Evolutionary conservation across 2,888 invertebrate genomes (phyloP).

Genomic region (Dryococelus australis): DNA sequence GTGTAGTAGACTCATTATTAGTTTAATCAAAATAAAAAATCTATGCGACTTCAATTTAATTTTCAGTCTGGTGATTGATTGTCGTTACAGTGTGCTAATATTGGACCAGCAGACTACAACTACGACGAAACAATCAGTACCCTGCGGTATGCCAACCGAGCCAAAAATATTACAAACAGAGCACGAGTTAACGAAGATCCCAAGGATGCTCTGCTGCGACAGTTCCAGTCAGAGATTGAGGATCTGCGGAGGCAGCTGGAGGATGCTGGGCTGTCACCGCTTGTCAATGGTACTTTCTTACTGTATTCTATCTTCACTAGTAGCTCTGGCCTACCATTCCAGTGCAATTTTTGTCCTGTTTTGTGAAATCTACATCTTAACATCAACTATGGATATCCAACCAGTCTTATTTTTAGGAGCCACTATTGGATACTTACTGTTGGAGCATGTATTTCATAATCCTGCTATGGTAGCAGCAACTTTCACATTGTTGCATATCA

Average conservation of each 20-base stretch:
- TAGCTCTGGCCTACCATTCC: no score
- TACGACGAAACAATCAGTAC: slow-evolving; percentile 98
- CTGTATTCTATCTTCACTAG: no score
- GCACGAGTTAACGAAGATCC: slow-evolving; percentile 97
- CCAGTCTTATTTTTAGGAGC: no score
- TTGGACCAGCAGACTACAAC: slow-evolving; percentile 96
- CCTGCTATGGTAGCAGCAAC: no score
- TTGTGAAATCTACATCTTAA: no score
- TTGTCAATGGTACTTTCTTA: background rate
- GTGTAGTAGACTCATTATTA: no score
- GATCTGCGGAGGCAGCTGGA: slow-evolving; percentile 86
- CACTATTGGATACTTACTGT: no score
- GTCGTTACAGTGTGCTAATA: slow-evolving; percentile 82
- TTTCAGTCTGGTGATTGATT: background rate
- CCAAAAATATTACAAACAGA: slow-evolving; percentile 96
- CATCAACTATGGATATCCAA: no score
- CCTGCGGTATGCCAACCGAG: slow-evolving; percentile 94
- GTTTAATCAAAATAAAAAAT: background rate
- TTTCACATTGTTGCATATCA: no score
- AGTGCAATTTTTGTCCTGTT: no score
- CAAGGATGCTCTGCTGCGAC: slow-evolving; percentile 92
- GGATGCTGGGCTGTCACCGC: slow-evolving; percentile 64
- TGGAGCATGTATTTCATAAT: no score
- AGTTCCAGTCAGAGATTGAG: slow-evolving; percentile 97
- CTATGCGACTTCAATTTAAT: background rate